A percentile compares a stretch with the other conserved stretches of the same genome.
Evolutionary conservation across 2,113 vertebrate genomes (phyloP).

Genomic region (Tautogolabrus adspersus): DNA sequence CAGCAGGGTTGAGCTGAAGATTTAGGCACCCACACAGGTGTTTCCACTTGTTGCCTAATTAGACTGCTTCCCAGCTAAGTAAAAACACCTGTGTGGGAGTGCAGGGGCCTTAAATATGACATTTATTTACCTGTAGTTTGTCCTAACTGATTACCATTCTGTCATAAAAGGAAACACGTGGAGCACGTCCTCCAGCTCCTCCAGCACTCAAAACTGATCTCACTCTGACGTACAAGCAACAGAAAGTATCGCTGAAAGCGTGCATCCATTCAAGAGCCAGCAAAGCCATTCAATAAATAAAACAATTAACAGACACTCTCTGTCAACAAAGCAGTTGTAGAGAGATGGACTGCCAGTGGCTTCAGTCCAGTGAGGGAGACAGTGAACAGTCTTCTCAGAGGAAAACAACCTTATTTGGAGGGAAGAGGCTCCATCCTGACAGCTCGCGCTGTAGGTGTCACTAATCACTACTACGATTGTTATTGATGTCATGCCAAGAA

Average conservation of each 20-base stretch:
- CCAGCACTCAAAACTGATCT: neutral
- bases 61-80: neutral
- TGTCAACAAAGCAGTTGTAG: slow-evolving; percentile 40
- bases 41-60: slow-evolving; percentile 5
- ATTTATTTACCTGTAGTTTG: neutral
- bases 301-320: slow-evolving; percentile 36
- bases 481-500: slow-evolving; percentile 9
- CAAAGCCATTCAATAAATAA: slow-evolving; percentile 7
- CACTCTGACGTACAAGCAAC: neutral
- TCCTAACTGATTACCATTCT: neutral
- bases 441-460: slow-evolving; percentile 24
- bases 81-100: slow-evolving; percentile 4
- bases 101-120: neutral
- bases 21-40: neutral
- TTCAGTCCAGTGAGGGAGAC: slow-evolving; percentile 27
- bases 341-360: slow-evolving; percentile 35
- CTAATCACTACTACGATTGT: slow-evolving; percentile 2
- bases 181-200: neutral
- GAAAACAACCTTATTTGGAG: slow-evolving; percentile 31
- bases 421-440: neutral
- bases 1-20: neutral
- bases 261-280: neutral
- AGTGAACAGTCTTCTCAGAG: slow-evolving; percentile 21
- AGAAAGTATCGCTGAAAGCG: neutral
- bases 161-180: too few relatives aligned